Percentiles rank a stretch among this genome's conserved stretches.
These are phyloP conservation scores for Iselma pallidipennis DNA, from an alignment of 2,888 invertebrate species.

Conservation along the genomic window DNA sequence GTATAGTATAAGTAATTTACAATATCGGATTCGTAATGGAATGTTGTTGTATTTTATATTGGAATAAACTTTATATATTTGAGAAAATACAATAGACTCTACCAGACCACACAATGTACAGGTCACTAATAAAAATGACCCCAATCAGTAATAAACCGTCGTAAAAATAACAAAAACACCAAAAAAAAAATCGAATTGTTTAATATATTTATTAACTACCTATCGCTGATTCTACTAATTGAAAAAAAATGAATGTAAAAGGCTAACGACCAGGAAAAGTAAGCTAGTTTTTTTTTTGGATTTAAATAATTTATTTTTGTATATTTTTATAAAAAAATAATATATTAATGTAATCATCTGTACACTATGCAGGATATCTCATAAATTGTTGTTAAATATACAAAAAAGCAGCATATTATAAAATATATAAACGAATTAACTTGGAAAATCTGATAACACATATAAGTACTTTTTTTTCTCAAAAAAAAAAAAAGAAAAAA, in stretches of 20 bases:
- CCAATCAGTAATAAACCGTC: not conserved
- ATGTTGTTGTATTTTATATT: not conserved
- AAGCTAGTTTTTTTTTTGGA: not conserved
- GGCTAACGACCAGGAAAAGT: no score
- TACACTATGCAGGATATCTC: conserved; percentile 18
- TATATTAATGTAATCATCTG: conserved; percentile 21
- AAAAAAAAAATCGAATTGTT: not conserved
- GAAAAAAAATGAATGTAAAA: no score
- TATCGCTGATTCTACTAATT: no score
- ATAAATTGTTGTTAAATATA: conserved; percentile 17
- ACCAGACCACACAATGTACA: not conserved
- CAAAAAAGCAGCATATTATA: conserved; percentile 20
- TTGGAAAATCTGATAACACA: conserved; percentile 19
- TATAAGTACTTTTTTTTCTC: conserved; percentile 25
- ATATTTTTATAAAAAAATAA: conserved; percentile 16
- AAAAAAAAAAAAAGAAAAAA: no score
- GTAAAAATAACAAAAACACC: no score
- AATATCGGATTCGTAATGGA: not conserved
- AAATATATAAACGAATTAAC: conserved; percentile 28
- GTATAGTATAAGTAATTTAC: not conserved
- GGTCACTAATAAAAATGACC: not conserved
- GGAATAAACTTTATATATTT: not conserved
- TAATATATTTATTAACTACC: no score
- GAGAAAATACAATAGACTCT: not conserved
- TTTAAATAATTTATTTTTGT: conserved; percentile 5